Evolutionary conservation across 2,113 vertebrate species (phyloP).

Genomic region (Tragulus kanchil): DNA sequence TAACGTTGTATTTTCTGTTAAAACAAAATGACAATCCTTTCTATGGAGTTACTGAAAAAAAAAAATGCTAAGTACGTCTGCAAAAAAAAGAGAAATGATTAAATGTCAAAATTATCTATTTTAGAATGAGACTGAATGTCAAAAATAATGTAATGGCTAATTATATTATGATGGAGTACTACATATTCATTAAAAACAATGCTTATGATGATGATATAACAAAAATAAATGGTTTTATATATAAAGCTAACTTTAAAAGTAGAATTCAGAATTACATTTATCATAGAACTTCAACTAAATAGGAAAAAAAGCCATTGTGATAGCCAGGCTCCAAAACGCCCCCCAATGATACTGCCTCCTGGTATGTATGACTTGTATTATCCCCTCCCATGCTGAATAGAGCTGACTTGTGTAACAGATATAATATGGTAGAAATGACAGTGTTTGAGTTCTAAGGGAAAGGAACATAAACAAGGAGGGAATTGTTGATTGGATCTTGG

Average conservation of each 20-base stretch:
- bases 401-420: not conserved
- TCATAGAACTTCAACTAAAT: not conserved
- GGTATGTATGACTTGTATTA: not conserved
- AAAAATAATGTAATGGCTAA: not conserved
- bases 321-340: not conserved
- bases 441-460: not conserved
- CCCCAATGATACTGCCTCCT: not conserved
- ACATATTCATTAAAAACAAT: constrained; percentile 2
- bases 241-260: constrained; percentile 13
- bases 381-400: not conserved
- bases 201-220: not conserved
- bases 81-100: not conserved
- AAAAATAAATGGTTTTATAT: not conserved
- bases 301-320: not conserved
- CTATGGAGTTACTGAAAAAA: not conserved
- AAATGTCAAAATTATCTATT: constrained; percentile 5
- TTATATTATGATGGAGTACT: not conserved
- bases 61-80: not conserved
- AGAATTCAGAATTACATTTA: not conserved
- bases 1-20: not conserved
- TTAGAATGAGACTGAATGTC: not conserved
- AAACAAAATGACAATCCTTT: not conserved
- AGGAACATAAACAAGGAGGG: not conserved
- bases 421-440: not conserved
- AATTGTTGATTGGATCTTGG: not conserved